These are phyloP conservation scores for Caenorhabditis sulstoni DNA, from an alignment of 2,888 invertebrate species.

Conservation along the genomic window DNA sequence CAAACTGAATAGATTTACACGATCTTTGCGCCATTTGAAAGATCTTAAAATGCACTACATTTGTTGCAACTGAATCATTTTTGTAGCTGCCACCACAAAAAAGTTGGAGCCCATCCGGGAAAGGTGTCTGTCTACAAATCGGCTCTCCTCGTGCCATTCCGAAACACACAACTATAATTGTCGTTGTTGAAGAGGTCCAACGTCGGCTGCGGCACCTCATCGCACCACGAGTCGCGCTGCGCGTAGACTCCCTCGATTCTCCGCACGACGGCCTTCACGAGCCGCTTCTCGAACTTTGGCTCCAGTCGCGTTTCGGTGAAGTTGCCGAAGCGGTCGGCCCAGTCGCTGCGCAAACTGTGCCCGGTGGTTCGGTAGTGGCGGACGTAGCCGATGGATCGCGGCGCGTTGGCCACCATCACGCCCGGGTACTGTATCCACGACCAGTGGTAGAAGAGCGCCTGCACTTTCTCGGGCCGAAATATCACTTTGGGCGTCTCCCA, in stretches of 20 bases:
- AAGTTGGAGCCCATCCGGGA: too few species aligned
- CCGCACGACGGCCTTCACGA: not conserved
- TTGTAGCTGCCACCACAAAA: too few species aligned
- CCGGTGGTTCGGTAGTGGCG: constrained; percentile 15
- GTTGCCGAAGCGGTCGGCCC: not conserved
- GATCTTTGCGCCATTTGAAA: too few species aligned
- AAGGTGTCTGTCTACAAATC: not conserved
- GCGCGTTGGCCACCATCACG: constrained; percentile 8
- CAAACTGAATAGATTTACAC: too few species aligned
- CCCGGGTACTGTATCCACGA: constrained; percentile 12
- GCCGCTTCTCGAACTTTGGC: not conserved
- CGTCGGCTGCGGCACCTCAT: constrained; percentile 10
- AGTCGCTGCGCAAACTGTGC: constrained; percentile 8
- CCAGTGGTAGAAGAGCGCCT: constrained; percentile 12
- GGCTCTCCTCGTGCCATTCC: constrained; percentile 6
- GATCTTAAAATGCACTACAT: too few species aligned
- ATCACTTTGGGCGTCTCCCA: constrained; percentile 20
- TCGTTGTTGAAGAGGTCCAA: constrained; percentile 3
- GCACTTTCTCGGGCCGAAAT: constrained; percentile 4
- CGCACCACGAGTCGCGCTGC: constrained; percentile 5
- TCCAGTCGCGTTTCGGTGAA: constrained; percentile 4
- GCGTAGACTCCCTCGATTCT: constrained; percentile 3
- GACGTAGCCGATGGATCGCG: constrained; percentile 3
- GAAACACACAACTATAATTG: constrained; percentile 12
- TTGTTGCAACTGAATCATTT: too few species aligned